phyloP scores from a whole-genome alignment of 2,888 invertebrate species.

The Amiota mariae region DNA sequence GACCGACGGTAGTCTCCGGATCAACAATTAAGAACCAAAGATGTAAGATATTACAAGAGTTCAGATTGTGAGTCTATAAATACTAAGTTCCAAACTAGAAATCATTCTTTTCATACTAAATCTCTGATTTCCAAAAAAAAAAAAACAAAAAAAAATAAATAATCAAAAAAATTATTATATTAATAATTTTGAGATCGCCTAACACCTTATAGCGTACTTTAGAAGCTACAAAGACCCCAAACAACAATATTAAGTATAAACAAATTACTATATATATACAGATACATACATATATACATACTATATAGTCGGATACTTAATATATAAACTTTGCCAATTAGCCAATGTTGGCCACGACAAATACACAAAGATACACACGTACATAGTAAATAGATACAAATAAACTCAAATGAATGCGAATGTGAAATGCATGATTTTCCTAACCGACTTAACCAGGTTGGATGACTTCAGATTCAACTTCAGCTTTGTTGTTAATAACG shows the following conservation, averaged over 20 bases:
- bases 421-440: constrained; percentile 56
- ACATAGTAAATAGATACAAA: no score
- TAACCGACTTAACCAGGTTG: constrained; percentile 57
- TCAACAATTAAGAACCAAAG: no score
- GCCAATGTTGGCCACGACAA: constrained; percentile 32
- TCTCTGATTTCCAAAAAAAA: no score
- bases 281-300: background rate
- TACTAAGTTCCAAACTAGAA: no score
- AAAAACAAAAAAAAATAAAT: no score
- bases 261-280: background rate
- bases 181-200: no score
- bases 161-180: no score
- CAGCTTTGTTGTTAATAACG: constrained; percentile 15
- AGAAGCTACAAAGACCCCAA: background rate
- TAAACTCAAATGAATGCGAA: constrained; percentile 9
- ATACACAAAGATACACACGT: constrained; percentile 12
- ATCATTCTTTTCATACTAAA: no score
- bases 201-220: background rate
- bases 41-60: no score
- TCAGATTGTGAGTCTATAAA: no score
- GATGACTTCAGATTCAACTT: constrained; percentile 52
- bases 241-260: background rate
- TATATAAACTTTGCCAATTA: background rate
- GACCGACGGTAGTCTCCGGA: no score
- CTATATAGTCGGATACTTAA: no score